phyloP scores from a whole-genome alignment of 1,140 invertebrate genomes.

The Acromyrmex echinatior region DNA sequence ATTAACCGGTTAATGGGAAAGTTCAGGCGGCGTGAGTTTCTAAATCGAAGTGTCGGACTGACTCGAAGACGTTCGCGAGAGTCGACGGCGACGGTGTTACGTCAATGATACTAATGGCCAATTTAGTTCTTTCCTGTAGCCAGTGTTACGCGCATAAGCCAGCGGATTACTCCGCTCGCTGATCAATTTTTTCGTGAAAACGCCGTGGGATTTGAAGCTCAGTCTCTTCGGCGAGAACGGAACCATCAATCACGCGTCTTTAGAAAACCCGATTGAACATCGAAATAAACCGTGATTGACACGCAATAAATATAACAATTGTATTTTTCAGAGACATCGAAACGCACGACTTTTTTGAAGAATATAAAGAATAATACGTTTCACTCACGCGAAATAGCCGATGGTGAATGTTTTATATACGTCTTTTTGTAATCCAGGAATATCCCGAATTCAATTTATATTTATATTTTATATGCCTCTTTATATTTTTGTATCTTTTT shows the following conservation, averaged over 20 bases:
- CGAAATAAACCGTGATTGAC: slow-evolving; percentile 13
- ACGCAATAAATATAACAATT: not conserved
- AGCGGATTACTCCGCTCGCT: slow-evolving; percentile 21
- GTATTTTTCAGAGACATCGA: not conserved
- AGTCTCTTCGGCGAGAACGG: not conserved
- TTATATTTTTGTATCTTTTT: not conserved
- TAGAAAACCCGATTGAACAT: slow-evolving; percentile 8
- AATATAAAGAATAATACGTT: not conserved
- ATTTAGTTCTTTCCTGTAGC: slow-evolving; percentile 46
- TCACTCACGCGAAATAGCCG: not conserved
- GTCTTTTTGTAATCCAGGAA: not conserved
- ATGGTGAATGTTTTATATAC: not conserved
- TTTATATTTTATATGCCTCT: not conserved
- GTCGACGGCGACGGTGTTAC: slow-evolving; percentile 53
- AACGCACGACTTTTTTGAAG: not conserved
- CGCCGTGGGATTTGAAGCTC: slow-evolving; percentile 21
- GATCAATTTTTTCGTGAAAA: slow-evolving; percentile 40
- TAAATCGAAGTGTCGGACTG: slow-evolving; percentile 53
- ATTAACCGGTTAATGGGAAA: slow-evolving; percentile 68
- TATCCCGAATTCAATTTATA: not conserved
- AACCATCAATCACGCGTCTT: slow-evolving; percentile 50
- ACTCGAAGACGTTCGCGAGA: slow-evolving; percentile 39
- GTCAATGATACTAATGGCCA: slow-evolving; percentile 70
- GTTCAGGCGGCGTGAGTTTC: slow-evolving; percentile 50
- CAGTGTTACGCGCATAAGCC: slow-evolving; percentile 48